Percentiles rank a stretch among this genome's conserved stretches.
phyloP scores from a whole-genome alignment of 2,797 vertebrate species.

The Danio tinwini region DNA sequence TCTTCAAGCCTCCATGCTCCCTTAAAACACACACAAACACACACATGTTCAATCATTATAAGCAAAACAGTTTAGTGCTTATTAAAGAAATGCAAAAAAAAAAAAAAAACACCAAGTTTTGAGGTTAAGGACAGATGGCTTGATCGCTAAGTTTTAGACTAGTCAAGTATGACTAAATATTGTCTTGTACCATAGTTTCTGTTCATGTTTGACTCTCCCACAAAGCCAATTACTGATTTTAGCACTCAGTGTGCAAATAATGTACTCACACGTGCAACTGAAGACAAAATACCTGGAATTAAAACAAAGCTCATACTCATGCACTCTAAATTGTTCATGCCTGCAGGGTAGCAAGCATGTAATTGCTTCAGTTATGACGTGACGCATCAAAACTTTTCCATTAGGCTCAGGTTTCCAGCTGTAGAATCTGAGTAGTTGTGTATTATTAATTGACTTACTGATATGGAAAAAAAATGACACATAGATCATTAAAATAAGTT shows the following conservation, averaged over 20 bases:
- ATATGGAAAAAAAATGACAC: conserved; percentile 14
- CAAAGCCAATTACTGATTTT: conserved; percentile 34
- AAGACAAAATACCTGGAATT: conserved; percentile 25
- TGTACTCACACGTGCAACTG: conserved; percentile 8
- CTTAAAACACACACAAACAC: conserved; percentile 63
- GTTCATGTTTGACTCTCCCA: conserved; percentile 26
- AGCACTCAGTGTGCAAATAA: conserved; percentile 21
- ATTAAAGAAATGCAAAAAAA: not conserved
- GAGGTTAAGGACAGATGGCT: not conserved
- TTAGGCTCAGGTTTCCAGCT: not conserved
- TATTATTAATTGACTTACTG: not conserved
- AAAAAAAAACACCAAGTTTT: not conserved
- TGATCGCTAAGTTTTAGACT: not conserved
- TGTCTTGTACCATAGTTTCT: conserved; percentile 15
- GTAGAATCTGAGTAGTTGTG: not conserved
- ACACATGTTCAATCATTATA: conserved; percentile 13
- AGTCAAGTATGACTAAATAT: not conserved
- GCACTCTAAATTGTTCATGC: not conserved
- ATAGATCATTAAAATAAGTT: not conserved
- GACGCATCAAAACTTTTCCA: conserved; percentile 14
- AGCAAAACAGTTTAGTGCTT: not conserved
- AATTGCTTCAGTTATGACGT: not conserved
- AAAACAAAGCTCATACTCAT: conserved; percentile 28
- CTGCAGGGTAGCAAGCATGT: not conserved
- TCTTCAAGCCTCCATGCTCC: conserved; percentile 54